Base-by-base conservation (phyloP, 2,888 invertebrate genomes). In the Drosophila incognita region DNA sequence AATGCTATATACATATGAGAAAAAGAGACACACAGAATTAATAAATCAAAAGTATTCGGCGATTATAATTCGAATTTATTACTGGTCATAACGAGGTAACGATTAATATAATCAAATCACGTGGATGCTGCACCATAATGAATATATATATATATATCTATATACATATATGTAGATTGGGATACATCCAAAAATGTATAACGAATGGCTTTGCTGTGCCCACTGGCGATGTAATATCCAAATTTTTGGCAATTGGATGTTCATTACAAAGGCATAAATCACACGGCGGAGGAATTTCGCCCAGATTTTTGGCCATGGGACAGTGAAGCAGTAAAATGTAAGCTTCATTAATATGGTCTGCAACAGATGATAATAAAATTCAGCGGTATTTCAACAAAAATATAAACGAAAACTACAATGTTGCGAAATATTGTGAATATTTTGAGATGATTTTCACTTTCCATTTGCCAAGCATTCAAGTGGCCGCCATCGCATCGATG, bases 281-380 rank as follows among this genome's bases (percentile, higher is more conserved):
- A 48, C 13, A 56, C 27, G 36, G 24, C 29, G 24, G 24, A 18
- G 66, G 33, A 24, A 13, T 53, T 58, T 42, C 40, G 62, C 36
- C 51, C 8, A 24, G 46, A 46, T 15, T 46, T 24, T 24, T 24
- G 46, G 21, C 46, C 53, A 57, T 59, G 83, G 48, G 48, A 27
- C 57, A 76, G 80, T 83, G 69, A 67, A 73, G 69, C 31, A 36
- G 31, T 59, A 53, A 67, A 76, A 59, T 67, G 62, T 52, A 31
- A 54, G 40, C 49, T 77, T 73, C 46, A 89, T 73, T 89, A 65
- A 49, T 58, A 36, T 18, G 2, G 29, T 13, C n/a, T 27, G 10
- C 21, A 56, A 27, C 35, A 48, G 70, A 67, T 53, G 54, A 48
- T 66, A 31, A 83, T 83, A 67, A 83, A 75, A 69, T 60, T 48